Conservation (phyloP, 2,888 invertebrate species). For the Drosophila neutralis region DNA sequence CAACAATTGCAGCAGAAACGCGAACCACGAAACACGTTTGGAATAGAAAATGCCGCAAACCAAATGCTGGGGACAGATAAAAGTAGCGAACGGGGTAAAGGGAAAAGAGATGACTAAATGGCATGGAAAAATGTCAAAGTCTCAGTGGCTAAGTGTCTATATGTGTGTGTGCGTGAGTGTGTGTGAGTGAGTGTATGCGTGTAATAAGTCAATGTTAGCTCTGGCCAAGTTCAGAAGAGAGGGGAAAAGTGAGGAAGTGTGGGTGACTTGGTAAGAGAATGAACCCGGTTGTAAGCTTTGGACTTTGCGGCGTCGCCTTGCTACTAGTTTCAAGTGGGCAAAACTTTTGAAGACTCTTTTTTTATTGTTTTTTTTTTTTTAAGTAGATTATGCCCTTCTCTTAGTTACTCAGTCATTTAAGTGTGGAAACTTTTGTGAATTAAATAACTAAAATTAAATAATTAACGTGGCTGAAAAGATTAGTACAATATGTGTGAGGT, state of each 20-base stretch:
- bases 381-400: conserved; percentile 35
- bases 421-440: background rate
- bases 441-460: background rate
- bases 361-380: conserved; percentile 14
- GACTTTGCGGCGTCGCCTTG: conserved; percentile 29
- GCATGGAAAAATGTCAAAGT: conserved; percentile 63
- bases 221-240: background rate
- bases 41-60: conserved; percentile 63
- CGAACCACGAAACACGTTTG: conserved; percentile 38
- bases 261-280: conserved; percentile 33
- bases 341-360: conserved; percentile 18
- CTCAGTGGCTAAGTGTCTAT: conserved; percentile 31
- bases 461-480: background rate
- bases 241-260: background rate
- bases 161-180: conserved; percentile 3
- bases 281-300: conserved; percentile 46
- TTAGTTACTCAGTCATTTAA: conserved; percentile 30
- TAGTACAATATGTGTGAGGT: background rate
- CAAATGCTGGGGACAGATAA: conserved; percentile 59
- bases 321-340: conserved; percentile 34
- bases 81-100: conserved; percentile 19
- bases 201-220: conserved; percentile 43
- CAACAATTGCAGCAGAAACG: conserved; percentile 32
- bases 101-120: conserved; percentile 47
- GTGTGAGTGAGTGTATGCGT: conserved; percentile 40